A percentile compares a stretch with the other conserved stretches of the same genome.
These are phyloP conservation scores for Euborellia annulipes DNA, from an alignment of 1,140 invertebrate genomes.

Conservation along the genomic window DNA sequence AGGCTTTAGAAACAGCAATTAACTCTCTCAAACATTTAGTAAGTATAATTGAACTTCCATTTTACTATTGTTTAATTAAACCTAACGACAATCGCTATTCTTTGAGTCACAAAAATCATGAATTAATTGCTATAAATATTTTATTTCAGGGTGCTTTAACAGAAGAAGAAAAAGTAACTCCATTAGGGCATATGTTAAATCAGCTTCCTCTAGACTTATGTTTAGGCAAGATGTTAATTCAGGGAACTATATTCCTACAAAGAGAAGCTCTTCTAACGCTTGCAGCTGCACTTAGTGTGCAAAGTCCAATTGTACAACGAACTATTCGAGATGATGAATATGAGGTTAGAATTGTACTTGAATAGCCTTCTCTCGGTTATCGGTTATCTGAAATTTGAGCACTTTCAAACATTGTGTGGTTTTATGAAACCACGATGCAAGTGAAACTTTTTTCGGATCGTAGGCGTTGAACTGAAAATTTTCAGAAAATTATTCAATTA, in stretches of 20 bases:
- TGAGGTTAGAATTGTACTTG: constrained; percentile 32
- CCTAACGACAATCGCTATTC: too few relatives aligned
- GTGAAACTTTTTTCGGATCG: too few relatives aligned
- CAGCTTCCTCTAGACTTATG: constrained; percentile 86
- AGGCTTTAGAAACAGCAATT: constrained; percentile 76
- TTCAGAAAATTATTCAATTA: too few relatives aligned
- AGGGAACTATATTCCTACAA: constrained; percentile 78
- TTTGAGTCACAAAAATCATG: too few relatives aligned
- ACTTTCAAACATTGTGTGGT: too few relatives aligned
- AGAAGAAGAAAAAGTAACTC: constrained; percentile 72
- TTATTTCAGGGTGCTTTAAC: constrained; percentile 57
- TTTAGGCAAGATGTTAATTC: constrained; percentile 91
- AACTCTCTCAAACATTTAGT: constrained; percentile 76
- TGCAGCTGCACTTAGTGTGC: constrained; percentile 82
- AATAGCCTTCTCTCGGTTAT: too few relatives aligned
- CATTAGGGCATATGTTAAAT: constrained; percentile 73
- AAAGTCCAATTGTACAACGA: constrained; percentile 80
- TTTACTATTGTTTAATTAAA: too few relatives aligned
- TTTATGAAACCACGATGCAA: too few relatives aligned
- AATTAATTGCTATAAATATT: constrained; percentile 8
- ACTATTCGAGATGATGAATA: constrained; percentile 75
- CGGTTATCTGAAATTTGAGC: too few relatives aligned
- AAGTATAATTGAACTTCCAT: constrained; percentile 19
- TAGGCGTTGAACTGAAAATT: too few relatives aligned
- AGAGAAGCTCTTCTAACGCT: constrained; percentile 85